Percentiles rank a stretch among this genome's conserved stretches.
These are phyloP conservation scores for Stenotaenia linearis DNA, from an alignment of 2,888 invertebrate genomes.

Conservation along the genomic window DNA sequence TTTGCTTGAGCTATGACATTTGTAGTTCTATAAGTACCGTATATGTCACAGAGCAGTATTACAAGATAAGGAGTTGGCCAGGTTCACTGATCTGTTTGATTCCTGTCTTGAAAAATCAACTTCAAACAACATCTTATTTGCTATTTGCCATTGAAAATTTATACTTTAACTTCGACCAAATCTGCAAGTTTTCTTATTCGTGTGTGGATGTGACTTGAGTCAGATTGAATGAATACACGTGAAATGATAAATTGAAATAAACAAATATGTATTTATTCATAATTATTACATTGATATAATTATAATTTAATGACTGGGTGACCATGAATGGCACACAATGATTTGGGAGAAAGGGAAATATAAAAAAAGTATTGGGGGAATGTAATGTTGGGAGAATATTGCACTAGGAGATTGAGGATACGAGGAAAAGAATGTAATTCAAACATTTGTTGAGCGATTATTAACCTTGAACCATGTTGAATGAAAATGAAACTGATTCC, in stretches of 20 bases:
- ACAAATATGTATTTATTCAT: not conserved
- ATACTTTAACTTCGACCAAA: no score
- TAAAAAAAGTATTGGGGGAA: not conserved
- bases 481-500: not conserved
- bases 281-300: not conserved
- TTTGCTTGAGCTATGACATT: no score
- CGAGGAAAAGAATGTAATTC: not conserved
- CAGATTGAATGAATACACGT: not conserved
- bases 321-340: constrained; percentile 7
- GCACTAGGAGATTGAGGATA: not conserved
- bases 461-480: not conserved
- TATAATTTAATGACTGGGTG: constrained; percentile 13
- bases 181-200: no score
- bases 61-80: no score
- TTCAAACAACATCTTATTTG: no score
- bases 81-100: no score
- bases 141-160: no score
- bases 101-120: no score
- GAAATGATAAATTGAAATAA: not conserved
- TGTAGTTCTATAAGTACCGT: no score
- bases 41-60: no score
- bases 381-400: not conserved
- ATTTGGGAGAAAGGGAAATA: not conserved
- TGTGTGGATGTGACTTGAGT: no score
- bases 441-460: not conserved